Evolutionary conservation across 2,888 invertebrate genomes (phyloP).

Genomic region (Ochropleura leucogaster): DNA sequence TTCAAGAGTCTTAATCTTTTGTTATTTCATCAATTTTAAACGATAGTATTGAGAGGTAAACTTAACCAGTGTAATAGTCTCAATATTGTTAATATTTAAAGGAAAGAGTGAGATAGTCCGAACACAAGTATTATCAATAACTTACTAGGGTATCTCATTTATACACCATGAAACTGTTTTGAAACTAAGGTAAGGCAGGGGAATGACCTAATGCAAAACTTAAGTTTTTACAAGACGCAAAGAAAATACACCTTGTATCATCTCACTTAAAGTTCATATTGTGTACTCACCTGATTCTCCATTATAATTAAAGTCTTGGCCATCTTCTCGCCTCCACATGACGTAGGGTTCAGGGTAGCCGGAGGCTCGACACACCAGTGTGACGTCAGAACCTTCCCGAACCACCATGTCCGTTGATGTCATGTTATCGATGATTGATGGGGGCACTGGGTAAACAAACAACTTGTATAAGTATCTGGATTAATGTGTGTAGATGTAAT

Average conservation of each 20-base stretch:
- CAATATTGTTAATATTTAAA: too few relatives aligned
- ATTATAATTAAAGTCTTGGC: slow-evolving; percentile 96
- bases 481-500: not conserved
- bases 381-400: slow-evolving; percentile 96
- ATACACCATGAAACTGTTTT: too few relatives aligned
- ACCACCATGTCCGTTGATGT: slow-evolving; percentile 98
- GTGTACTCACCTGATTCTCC: slow-evolving; percentile 94
- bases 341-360: slow-evolving; percentile 98
- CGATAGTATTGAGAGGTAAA: too few relatives aligned
- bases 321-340: slow-evolving; percentile 97
- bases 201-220: not conserved
- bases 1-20: too few relatives aligned
- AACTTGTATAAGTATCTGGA: slow-evolving; percentile 39
- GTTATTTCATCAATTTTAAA: too few relatives aligned
- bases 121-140: too few relatives aligned
- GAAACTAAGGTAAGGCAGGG: too few relatives aligned
- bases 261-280: not conserved
- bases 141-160: too few relatives aligned
- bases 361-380: slow-evolving; percentile 96
- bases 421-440: slow-evolving; percentile 96
- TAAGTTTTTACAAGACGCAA: not conserved
- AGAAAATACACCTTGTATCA: not conserved
- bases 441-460: slow-evolving; percentile 93
- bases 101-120: too few relatives aligned
- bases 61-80: too few relatives aligned